Conservation (phyloP, 2,113 vertebrate species). For the Oryctolagus cuniculus region DNA sequence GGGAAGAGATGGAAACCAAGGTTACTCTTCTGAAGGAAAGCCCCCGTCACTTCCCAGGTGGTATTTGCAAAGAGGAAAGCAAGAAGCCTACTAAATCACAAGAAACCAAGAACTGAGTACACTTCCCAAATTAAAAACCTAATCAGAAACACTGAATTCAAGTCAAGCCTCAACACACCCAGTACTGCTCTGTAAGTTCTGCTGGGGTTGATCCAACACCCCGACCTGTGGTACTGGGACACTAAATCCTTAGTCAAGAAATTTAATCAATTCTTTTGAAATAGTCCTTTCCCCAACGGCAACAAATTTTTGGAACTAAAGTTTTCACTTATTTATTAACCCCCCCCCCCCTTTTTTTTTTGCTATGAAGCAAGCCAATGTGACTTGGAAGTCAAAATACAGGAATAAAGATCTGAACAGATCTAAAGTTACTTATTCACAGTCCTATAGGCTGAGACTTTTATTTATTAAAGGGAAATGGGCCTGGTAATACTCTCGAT, state of each 20-base stretch:
- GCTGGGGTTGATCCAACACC: background rate
- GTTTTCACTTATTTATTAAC: slow-evolving; percentile 58
- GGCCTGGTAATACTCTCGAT: slow-evolving; percentile 24
- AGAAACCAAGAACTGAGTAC: slow-evolving; percentile 42
- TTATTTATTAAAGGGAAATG: slow-evolving; percentile 50
- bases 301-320: slow-evolving; percentile 70
- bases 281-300: slow-evolving; percentile 53
- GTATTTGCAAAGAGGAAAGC: slow-evolving; percentile 14
- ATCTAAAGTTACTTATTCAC: slow-evolving; percentile 56
- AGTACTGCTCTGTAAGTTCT: slow-evolving; percentile 45
- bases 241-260: slow-evolving; percentile 67
- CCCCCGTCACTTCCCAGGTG: background rate
- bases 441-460: slow-evolving; percentile 57
- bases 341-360: background rate
- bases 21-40: slow-evolving; percentile 15
- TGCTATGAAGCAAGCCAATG: slow-evolving; percentile 65
- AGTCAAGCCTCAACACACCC: slow-evolving; percentile 37
- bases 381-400: slow-evolving; percentile 64
- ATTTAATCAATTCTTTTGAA: slow-evolving; percentile 53
- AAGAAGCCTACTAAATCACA: background rate
- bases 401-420: slow-evolving; percentile 39
- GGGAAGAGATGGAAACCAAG: slow-evolving; percentile 20
- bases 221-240: slow-evolving; percentile 27
- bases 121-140: background rate
- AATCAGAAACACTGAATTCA: slow-evolving; percentile 43